phyloP scores from a whole-genome alignment of 1,140 invertebrate genomes.

The Lineus longissimus region DNA sequence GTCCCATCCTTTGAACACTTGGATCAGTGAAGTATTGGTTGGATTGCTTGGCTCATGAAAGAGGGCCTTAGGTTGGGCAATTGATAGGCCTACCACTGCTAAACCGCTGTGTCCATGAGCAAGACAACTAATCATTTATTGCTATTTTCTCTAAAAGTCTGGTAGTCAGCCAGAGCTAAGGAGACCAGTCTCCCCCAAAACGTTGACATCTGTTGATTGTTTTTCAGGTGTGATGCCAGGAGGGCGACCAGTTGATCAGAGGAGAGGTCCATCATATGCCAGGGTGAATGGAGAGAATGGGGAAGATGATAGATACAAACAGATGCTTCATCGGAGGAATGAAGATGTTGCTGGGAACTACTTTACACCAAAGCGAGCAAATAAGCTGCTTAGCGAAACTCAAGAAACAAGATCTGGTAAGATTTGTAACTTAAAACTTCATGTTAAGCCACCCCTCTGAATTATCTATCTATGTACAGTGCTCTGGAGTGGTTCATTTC shows the following conservation, averaged over 20 bases:
- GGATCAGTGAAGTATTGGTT: neutral
- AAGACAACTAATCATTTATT: neutral
- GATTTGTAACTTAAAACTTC: too few species aligned
- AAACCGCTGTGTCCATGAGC: neutral
- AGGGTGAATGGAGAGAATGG: conserved; percentile 45
- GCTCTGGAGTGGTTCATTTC: too few species aligned
- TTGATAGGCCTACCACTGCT: neutral
- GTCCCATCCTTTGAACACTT: conserved; percentile 9
- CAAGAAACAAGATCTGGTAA: conserved; percentile 41
- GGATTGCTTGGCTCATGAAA: neutral
- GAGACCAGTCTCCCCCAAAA: too few species aligned
- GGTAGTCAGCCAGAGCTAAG: too few species aligned
- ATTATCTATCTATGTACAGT: too few species aligned
- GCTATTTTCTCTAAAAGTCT: neutral
- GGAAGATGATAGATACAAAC: conserved; percentile 45
- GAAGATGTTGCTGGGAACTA: conserved; percentile 69
- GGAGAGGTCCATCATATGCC: conserved; percentile 51
- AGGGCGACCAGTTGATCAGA: conserved; percentile 53
- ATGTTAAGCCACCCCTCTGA: too few species aligned
- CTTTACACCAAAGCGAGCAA: conserved; percentile 66
- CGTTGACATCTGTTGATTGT: neutral
- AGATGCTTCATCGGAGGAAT: conserved; percentile 59
- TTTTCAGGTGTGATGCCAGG: conserved; percentile 31
- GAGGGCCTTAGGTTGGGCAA: neutral
- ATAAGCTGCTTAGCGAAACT: conserved; percentile 59